A percentile compares a stretch with the other conserved stretches of the same genome.
Conservation (phyloP, 2,113 vertebrate species). For the Brachypteracias leptosomus region DNA sequence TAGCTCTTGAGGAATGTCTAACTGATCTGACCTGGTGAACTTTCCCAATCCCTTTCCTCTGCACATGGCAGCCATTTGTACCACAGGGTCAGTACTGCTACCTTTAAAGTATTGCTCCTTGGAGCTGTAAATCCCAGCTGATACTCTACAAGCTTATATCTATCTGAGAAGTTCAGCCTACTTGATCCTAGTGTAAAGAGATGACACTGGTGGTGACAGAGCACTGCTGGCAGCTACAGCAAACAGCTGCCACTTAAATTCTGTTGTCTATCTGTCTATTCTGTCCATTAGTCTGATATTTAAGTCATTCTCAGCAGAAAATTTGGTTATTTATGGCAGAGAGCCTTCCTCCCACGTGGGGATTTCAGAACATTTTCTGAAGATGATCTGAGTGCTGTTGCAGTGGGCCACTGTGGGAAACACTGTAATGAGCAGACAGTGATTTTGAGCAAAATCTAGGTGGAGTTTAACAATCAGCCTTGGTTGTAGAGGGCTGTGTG, state of each 20-base stretch:
- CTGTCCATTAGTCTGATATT: not conserved
- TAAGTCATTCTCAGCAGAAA: not conserved
- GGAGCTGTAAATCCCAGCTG: constrained; percentile 27
- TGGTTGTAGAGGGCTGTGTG: not conserved
- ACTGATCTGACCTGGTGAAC: not conserved
- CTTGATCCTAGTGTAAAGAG: constrained; percentile 12
- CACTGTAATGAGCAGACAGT: not conserved
- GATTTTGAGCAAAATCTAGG: not conserved
- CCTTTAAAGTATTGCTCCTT: not conserved
- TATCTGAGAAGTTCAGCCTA: not conserved
- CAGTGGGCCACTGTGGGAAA: not conserved
- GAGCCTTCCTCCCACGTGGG: not conserved
- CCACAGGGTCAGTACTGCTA: not conserved
- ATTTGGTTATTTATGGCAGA: not conserved
- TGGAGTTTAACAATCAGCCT: not conserved
- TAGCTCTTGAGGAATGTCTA: not conserved
- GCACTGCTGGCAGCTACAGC: not conserved
- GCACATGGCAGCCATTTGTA: not conserved
- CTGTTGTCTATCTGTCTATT: not conserved
- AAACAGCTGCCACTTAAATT: not conserved
- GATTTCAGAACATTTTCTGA: not conserved
- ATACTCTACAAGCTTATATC: not conserved
- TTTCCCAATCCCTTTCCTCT: not conserved
- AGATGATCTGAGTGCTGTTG: not conserved
- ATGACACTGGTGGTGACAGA: not conserved